Conservation (phyloP, 1,140 invertebrate genomes). For the Euschistus heros region DNA sequence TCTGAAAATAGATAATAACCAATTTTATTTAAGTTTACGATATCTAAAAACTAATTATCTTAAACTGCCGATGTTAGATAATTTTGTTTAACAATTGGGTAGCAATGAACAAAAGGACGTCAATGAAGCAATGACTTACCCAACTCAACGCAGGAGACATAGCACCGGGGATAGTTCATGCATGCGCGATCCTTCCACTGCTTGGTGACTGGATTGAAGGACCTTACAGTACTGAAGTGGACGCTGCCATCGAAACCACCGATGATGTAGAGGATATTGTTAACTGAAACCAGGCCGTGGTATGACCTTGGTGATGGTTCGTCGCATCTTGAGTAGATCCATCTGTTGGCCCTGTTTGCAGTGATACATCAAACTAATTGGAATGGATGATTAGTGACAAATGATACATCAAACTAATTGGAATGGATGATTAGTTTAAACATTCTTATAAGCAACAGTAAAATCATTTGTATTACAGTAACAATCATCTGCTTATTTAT, state of each 20-base stretch:
- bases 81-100: too few species aligned
- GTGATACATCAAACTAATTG: too few species aligned
- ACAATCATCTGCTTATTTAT: too few species aligned
- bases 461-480: too few species aligned
- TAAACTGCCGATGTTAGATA: too few species aligned
- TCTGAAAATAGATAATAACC: constrained; percentile 34
- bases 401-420: too few species aligned
- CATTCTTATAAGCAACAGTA: too few species aligned
- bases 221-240: constrained; percentile 56
- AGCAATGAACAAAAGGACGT: background rate
- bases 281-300: constrained; percentile 56
- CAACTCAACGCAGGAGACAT: constrained; percentile 39
- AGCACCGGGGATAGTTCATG: constrained; percentile 63
- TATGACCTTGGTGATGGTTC: constrained; percentile 57
- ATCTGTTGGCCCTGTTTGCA: constrained; percentile 43
- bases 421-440: too few species aligned
- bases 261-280: constrained; percentile 61
- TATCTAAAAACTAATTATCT: too few species aligned
- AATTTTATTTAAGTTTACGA: background rate
- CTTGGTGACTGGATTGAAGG: constrained; percentile 50
- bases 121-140: too few species aligned
- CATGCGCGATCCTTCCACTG: constrained; percentile 55
- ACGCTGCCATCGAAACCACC: constrained; percentile 64
- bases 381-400: too few species aligned
- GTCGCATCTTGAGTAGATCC: constrained; percentile 46